A percentile compares a stretch with the other conserved stretches of the same genome.
phyloP scores from a whole-genome alignment of 2,797 vertebrate species.

The Leptatherina wallacei region DNA sequence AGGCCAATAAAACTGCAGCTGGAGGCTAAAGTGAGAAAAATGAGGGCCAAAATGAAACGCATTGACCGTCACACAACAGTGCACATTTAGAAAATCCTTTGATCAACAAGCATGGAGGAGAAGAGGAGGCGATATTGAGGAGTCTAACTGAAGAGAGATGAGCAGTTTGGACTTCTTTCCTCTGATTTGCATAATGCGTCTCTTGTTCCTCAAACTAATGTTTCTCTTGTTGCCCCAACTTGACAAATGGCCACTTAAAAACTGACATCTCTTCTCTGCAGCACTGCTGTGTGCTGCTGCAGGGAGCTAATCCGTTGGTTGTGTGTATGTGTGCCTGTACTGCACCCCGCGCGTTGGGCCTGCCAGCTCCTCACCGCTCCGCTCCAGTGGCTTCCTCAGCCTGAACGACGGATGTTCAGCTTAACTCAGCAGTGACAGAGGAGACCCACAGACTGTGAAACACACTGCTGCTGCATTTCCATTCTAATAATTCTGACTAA shows the following conservation, averaged over 20 bases:
- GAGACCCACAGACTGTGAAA: slow-evolving; percentile 74
- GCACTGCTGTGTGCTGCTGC: slow-evolving; percentile 57
- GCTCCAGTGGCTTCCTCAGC: slow-evolving; percentile 73
- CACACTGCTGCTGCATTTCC: slow-evolving; percentile 73
- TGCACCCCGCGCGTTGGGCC: slow-evolving; percentile 53
- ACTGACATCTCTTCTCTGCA: slow-evolving; percentile 71
- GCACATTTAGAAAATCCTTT: slow-evolving; percentile 57
- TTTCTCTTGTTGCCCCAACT: slow-evolving; percentile 70
- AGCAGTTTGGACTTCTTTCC: slow-evolving; percentile 55
- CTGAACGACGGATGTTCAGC: slow-evolving; percentile 72
- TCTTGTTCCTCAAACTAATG: slow-evolving; percentile 71
- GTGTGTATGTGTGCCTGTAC: slow-evolving; percentile 25
- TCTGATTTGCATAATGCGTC: slow-evolving; percentile 69
- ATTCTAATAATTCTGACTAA: slow-evolving; percentile 75
- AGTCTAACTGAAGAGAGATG: slow-evolving; percentile 35
- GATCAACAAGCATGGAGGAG: slow-evolving; percentile 56
- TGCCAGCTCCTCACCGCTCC: slow-evolving; percentile 67
- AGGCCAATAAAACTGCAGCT: slow-evolving; percentile 36
- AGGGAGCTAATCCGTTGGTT: slow-evolving; percentile 67
- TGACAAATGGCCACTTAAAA: slow-evolving; percentile 80
- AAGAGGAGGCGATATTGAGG: slow-evolving; percentile 29
- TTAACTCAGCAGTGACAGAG: slow-evolving; percentile 76
- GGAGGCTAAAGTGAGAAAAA: slow-evolving; percentile 59
- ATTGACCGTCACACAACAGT: slow-evolving; percentile 57
- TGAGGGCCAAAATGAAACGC: slow-evolving; percentile 41